Base-by-base conservation (phyloP, 2,113 vertebrate genomes). In the Hippotragus niger region DNA sequence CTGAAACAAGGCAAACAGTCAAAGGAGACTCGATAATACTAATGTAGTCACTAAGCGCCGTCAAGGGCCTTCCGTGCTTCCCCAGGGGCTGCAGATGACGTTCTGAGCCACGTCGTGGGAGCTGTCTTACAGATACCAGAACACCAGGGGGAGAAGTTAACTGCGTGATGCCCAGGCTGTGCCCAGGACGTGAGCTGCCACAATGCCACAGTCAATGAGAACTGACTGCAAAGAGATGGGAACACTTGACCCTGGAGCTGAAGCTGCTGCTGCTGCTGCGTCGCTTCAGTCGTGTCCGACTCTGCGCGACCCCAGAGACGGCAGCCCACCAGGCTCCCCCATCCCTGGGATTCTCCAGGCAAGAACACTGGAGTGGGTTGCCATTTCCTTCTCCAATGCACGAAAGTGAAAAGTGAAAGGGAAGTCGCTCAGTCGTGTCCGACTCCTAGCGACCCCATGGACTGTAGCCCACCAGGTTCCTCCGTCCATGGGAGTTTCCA, bases 1-100 rank as follows among this genome's bases (percentile, higher is more conserved):
- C n/a, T 71, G 67, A 36, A 36, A 71, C 19, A 36, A 71, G 67
- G 67, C 2, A 12, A 11, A 23, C 9, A 36, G 64, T 11, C n/a
- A 19, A 23, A 71, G 67, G 67, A 23, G 67, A 23, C 9, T 23
- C 11, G 11, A 11, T 6, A 5, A 23, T 12, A 21, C 5, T 2
- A 6, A 12, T 3, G 19, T n/a, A 21, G 67, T 1, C 64, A 21
- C 21, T 6, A 5, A 36, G n/a, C 64, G 0, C 36, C 67, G 5
- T 1, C 67, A 71, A 23, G 67, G n/a, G 19, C 67, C n/a, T 36
- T 12, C 19, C 1, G 2, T 1, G 5, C 67, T 36, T 21, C n/a
- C 67, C 19, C 19, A 36, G 2, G 33, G 64, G n/a, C n/a, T 21
- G n/a, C 11, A 23, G n/a, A 3, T 11, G 2, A 6, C 2, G 8